A percentile compares a stretch with the other conserved stretches of the same genome.
These are phyloP conservation scores for Leptobrachium leishanense DNA, from an alignment of 2,113 vertebrate species.

Conservation along the genomic window DNA sequence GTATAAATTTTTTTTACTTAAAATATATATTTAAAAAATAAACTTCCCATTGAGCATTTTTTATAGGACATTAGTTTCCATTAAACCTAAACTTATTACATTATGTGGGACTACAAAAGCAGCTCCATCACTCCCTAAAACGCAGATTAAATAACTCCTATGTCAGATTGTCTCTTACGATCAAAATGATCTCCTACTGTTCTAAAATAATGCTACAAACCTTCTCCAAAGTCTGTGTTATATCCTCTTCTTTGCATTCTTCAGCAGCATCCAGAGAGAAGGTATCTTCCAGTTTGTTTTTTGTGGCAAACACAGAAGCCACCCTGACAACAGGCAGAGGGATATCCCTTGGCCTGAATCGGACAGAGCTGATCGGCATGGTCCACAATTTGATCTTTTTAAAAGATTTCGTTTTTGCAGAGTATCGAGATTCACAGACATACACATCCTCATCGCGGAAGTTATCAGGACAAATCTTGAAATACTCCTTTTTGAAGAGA, in stretches of 20 bases:
- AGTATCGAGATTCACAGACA: slow-evolving; percentile 96
- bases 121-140: no score
- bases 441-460: slow-evolving; percentile 91
- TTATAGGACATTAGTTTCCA: no score
- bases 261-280: slow-evolving; percentile 77
- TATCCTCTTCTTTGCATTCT: slow-evolving; percentile 77
- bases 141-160: no score
- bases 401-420: slow-evolving; percentile 95
- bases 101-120: no score
- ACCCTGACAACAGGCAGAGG: slow-evolving; percentile 94
- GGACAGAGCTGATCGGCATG: slow-evolving; percentile 93
- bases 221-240: slow-evolving; percentile 72
- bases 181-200: background rate
- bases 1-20: no score
- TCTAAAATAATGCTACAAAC: slow-evolving; percentile 48
- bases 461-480: slow-evolving; percentile 92
- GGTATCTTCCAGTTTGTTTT: slow-evolving; percentile 83
- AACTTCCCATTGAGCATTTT: no score
- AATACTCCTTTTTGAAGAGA: slow-evolving; percentile 83
- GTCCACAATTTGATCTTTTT: slow-evolving; percentile 99
- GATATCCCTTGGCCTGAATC: slow-evolving; percentile 85
- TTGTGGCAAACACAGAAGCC: slow-evolving; percentile 91
- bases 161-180: no score
- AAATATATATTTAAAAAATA: no score
- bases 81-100: no score